Evolutionary conservation across 2,113 vertebrate species (phyloP).

Genomic region (Syngnathus floridae): DNA sequence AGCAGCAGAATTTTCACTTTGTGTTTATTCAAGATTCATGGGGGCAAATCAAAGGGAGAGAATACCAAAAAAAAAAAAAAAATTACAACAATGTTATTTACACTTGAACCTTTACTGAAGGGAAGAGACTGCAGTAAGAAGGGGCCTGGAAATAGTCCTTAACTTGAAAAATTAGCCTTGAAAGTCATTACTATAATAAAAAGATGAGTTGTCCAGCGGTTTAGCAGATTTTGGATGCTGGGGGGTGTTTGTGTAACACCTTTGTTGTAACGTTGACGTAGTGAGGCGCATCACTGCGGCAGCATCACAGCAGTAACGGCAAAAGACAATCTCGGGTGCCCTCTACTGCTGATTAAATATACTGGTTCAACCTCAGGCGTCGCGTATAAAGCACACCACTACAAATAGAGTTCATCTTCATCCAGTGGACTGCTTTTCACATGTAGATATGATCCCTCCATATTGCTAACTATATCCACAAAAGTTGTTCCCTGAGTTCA

Average conservation of each 20-base stretch:
- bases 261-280: slow-evolving; percentile 15
- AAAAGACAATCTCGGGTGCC: slow-evolving; percentile 31
- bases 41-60: neutral
- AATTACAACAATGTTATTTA: slow-evolving; percentile 15
- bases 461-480: neutral
- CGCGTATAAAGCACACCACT: neutral
- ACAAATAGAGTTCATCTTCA: neutral
- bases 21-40: slow-evolving; percentile 7
- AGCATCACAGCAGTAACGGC: slow-evolving; percentile 1
- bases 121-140: slow-evolving; percentile 2
- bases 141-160: neutral
- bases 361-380: slow-evolving; percentile 8
- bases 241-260: slow-evolving; percentile 22
- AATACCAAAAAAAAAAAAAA: neutral
- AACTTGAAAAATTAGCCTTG: neutral
- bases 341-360: slow-evolving; percentile 42
- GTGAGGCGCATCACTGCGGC: slow-evolving; percentile 45
- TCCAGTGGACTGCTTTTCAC: slow-evolving; percentile 6
- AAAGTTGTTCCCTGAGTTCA: slow-evolving; percentile 24
- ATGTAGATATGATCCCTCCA: neutral
- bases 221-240: neutral
- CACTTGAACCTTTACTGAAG: slow-evolving; percentile 13
- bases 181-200: neutral
- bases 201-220: neutral
- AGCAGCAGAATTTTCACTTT: neutral